Evolutionary conservation across 2,888 invertebrate species (phyloP).

Genomic region (Leptogaster cylindrica): DNA sequence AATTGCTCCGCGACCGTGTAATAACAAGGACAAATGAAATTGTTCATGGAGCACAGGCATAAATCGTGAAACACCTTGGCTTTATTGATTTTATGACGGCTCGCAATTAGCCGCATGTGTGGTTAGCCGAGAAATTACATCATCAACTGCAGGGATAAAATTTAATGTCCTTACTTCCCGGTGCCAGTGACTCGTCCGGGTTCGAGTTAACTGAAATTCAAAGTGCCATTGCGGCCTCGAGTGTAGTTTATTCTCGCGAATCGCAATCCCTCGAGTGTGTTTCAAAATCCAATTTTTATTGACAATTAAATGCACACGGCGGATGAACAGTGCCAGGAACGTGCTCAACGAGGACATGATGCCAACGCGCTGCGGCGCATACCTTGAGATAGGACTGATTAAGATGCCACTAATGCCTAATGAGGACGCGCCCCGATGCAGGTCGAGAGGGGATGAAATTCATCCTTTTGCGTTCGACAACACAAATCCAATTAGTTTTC

Average conservation of each 20-base stretch:
- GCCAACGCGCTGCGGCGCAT: background rate
- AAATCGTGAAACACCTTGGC: conserved; percentile 46
- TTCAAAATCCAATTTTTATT: conserved; percentile 44
- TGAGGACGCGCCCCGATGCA: conserved; percentile 8
- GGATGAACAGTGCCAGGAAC: conserved; percentile 18
- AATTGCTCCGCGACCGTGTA: background rate
- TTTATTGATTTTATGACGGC: conserved; percentile 47
- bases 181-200: conserved; percentile 6
- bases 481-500: conserved; percentile 45
- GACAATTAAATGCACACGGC: conserved; percentile 47
- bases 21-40: conserved; percentile 30
- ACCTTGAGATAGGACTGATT: conserved; percentile 20
- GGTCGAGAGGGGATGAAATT: background rate
- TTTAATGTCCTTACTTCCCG: conserved; percentile 44
- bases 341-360: conserved; percentile 24
- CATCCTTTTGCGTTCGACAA: background rate
- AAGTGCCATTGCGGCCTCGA: background rate
- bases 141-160: conserved; percentile 41
- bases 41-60: conserved; percentile 27
- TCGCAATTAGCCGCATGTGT: conserved; percentile 47
- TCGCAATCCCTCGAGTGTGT: conserved; percentile 16
- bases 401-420: conserved; percentile 28
- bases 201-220: background rate
- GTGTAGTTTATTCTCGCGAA: conserved; percentile 28
- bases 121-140: conserved; percentile 36